Conservation (phyloP, 1,140 invertebrate species). For the Sinella curviseta region DNA sequence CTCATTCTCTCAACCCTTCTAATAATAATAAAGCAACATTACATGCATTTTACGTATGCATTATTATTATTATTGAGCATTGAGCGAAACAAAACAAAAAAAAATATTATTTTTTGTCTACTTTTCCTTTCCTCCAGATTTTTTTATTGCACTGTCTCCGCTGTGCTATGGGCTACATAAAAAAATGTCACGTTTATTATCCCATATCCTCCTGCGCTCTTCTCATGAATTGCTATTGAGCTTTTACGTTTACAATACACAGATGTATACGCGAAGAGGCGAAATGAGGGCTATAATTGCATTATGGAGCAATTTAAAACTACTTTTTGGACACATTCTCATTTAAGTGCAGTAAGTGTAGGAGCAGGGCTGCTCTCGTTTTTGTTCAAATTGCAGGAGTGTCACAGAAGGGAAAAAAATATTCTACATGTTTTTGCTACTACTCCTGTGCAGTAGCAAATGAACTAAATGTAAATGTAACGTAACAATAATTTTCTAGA, state of each 20-base stretch:
- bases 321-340: conserved; percentile 12
- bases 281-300: conserved; percentile 1
- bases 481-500: background rate
- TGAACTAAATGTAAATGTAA: background rate
- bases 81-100: background rate
- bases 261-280: background rate
- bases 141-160: background rate
- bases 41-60: no score
- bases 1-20: background rate
- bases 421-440: background rate
- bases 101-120: background rate
- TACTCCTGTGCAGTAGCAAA: background rate
- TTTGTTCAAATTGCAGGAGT: no score
- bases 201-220: background rate
- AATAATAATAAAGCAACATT: no score
- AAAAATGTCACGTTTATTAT: conserved; percentile 17
- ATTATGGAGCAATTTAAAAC: background rate
- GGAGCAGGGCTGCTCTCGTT: no score
- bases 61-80: background rate
- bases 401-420: no score
- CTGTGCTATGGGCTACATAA: background rate
- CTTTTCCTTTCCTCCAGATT: background rate
- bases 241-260: no score
- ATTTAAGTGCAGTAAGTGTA: no score
- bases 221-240: no score